Conservation (phyloP, 2,113 vertebrate species). For the Echinops telfairi region DNA sequence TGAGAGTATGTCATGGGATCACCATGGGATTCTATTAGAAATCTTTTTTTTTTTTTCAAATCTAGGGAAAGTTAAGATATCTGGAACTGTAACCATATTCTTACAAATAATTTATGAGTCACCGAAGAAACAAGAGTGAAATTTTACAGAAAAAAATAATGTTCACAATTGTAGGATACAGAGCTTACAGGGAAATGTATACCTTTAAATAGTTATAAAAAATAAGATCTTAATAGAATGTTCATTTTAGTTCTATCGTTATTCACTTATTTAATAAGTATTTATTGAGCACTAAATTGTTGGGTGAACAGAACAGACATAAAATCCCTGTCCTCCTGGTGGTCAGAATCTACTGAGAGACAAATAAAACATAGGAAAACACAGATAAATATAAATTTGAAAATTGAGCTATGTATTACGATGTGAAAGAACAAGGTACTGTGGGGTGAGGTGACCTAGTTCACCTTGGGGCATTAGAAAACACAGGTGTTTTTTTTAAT, state of each 20-base stretch:
- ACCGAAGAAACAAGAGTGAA: background rate
- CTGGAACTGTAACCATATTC: background rate
- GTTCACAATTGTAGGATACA: background rate
- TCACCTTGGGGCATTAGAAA: background rate
- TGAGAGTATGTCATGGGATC: background rate
- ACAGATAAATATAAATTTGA: too few species aligned
- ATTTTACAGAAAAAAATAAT: slow-evolving; percentile 14
- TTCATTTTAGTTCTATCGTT: background rate
- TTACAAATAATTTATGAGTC: background rate
- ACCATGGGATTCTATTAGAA: background rate
- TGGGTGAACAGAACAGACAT: background rate
- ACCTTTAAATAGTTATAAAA: background rate
- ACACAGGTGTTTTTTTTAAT: too few species aligned
- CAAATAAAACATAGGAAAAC: background rate
- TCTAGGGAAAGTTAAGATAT: background rate
- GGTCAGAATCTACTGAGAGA: background rate
- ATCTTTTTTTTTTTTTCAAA: background rate
- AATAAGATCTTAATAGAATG: background rate
- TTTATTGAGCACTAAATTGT: background rate
- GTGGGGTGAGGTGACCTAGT: background rate
- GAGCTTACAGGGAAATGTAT: background rate
- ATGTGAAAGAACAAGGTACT: background rate
- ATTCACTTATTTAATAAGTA: background rate
- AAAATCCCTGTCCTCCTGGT: background rate
- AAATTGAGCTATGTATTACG: too few species aligned